phyloP scores from a whole-genome alignment of 2,888 invertebrate species.

The Polymixis flavicincta region DNA sequence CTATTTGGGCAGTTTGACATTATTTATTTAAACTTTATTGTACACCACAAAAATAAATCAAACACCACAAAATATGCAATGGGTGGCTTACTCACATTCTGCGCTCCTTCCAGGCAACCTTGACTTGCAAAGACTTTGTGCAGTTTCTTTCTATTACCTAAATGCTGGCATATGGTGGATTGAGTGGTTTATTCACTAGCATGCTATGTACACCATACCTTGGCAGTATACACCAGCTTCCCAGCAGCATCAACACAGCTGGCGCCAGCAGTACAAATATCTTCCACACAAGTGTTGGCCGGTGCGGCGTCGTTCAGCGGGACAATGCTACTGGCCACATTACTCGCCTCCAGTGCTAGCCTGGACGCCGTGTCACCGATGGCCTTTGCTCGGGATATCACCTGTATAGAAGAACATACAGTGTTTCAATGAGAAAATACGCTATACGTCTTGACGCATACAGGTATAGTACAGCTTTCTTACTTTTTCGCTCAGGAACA shows the following conservation, averaged over 20 bases:
- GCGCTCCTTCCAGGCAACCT: no score
- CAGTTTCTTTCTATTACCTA: not conserved
- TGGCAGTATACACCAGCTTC: conserved; percentile 77
- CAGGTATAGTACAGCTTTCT: not conserved
- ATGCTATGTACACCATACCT: conserved; percentile 62
- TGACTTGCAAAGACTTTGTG: not conserved
- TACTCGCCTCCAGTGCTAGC: conserved; percentile 66
- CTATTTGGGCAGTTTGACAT: not conserved
- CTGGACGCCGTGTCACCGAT: conserved; percentile 78
- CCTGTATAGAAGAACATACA: conserved; percentile 63
- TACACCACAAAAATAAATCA: no score
- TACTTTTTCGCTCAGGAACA: not conserved
- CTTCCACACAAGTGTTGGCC: conserved; percentile 38
- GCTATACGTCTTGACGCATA: not conserved
- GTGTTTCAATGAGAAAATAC: not conserved
- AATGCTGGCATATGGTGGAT: not conserved
- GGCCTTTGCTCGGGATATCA: conserved; percentile 73
- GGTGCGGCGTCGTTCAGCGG: not conserved
- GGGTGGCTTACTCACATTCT: no score
- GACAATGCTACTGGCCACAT: conserved; percentile 18
- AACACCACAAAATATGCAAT: no score
- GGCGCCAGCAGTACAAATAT: conserved; percentile 68
- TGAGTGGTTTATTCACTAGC: not conserved
- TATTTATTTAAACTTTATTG: no score
- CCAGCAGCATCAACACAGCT: conserved; percentile 73